Evolutionary conservation across 2,888 invertebrate species (phyloP).

Genomic region (Baronia brevicornis): DNA sequence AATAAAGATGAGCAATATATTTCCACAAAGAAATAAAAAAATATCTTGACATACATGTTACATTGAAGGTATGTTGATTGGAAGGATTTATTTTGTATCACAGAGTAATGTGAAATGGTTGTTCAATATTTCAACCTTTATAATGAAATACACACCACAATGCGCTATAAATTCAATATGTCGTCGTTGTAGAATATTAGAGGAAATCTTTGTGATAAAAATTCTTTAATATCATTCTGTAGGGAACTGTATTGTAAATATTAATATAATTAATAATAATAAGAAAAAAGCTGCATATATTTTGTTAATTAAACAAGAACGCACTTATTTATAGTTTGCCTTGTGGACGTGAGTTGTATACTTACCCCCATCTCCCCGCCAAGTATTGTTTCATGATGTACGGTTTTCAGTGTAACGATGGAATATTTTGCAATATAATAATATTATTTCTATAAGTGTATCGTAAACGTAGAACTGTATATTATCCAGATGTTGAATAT

Average conservation of each 20-base stretch:
- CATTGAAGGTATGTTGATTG: too few species aligned
- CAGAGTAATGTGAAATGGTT: conserved; percentile 7
- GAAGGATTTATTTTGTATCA: conserved; percentile 1
- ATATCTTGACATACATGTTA: too few species aligned
- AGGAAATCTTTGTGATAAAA: conserved; percentile 66
- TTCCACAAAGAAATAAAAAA: too few species aligned
- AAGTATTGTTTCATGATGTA: conserved; percentile 33
- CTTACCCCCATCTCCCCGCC: conserved; percentile 39
- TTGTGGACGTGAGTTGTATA: conserved; percentile 35
- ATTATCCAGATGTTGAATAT: conserved; percentile 75
- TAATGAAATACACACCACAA: conserved; percentile 23
- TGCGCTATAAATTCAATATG: conserved; percentile 39
- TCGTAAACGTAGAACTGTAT: conserved; percentile 67
- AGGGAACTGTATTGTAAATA: conserved; percentile 55
- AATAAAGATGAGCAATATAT: too few species aligned
- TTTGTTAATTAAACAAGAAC: conserved; percentile 60
- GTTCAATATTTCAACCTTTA: conserved; percentile 15
- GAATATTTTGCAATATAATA: conserved; percentile 71
- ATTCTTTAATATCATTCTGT: conserved; percentile 56
- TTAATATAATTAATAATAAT: conserved; percentile 41
- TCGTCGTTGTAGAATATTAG: conserved; percentile 54
- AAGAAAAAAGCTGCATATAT: conserved; percentile 61
- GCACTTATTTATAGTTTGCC: conserved; percentile 54
- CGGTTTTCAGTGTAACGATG: conserved; percentile 60
- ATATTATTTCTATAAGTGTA: conserved; percentile 62